Evolutionary conservation across 2,888 invertebrate genomes (phyloP), one percentile per base, ranked within the genome.

Genomic region (Drosophila kambysellisi): DNA sequence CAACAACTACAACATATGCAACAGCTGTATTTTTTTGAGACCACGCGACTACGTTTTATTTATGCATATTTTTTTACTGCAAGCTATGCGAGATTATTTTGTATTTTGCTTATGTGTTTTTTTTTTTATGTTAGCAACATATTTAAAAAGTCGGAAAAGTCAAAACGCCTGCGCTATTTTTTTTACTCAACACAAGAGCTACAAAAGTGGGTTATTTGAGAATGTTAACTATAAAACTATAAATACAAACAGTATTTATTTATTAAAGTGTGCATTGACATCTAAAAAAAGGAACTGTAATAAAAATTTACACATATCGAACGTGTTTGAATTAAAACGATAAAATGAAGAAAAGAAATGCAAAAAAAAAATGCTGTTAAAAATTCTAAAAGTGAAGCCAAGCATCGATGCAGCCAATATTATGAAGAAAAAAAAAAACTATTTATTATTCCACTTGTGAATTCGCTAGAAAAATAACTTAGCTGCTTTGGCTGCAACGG

Each of bases 21-120:
- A 78, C 78, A 78, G 77, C 81, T 78, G 77, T 76, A 68, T 79
- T 63, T 75, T 67, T 65, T 46, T 15, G 15, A 69, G 56, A 72
- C 71, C 89, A 83, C 86, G 87, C 83, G 89, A 83, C 89, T 81
- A 81, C 60, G 35, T 76, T 75, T 78, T 70, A 76, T 81, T 76
- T 78, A 76, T 81, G 69, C 76, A 61, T 57, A 35, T 58, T 50
- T 51, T 50, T 62, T 35, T 32, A 54, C 35, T 57, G 56, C 57
- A 65, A 60, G 39, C 39, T 60, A 46, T 35, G 57, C 48, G 35
- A 46, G 64, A 61, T 65, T 61, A 67, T 62, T 57, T 67, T 59
- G 41, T 50, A 41, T 37, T 50, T 53, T 79, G 35, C 79, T 61
- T 57, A 20, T 35, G 32, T 53, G 8, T 8, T 25, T 25, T 48